A percentile compares a stretch with the other conserved stretches of the same genome.
phyloP scores from a whole-genome alignment of 2,113 vertebrate genomes.

The Bufo gargarizans region DNA sequence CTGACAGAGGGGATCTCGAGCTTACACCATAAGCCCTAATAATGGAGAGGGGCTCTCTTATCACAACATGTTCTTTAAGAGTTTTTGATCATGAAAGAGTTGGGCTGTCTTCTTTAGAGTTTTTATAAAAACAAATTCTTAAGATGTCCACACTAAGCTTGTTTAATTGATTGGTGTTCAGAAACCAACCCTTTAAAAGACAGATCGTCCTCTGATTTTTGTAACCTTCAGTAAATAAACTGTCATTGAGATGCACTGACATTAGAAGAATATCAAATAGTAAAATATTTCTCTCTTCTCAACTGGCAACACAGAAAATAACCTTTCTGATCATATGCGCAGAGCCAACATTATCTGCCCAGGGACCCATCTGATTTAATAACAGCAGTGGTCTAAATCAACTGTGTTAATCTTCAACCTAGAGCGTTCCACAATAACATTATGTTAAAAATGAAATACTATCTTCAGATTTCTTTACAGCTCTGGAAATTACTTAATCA shows the following conservation, averaged over 20 bases:
- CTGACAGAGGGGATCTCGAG: too few species aligned
- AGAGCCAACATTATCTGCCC: conserved; percentile 21
- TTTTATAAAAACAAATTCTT: background rate
- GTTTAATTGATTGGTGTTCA: too few species aligned
- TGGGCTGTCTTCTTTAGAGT: too few species aligned
- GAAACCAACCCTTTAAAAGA: background rate
- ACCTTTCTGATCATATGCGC: background rate
- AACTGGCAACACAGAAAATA: background rate
- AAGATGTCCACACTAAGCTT: background rate
- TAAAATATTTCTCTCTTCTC: background rate
- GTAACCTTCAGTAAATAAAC: background rate
- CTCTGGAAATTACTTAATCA: conserved; percentile 15
- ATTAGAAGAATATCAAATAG: conserved; percentile 8
- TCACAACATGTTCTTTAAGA: too few species aligned
- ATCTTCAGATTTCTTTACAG: conserved; percentile 29
- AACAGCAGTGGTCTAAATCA: conserved; percentile 4
- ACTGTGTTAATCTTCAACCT: background rate
- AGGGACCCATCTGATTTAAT: conserved; percentile 18
- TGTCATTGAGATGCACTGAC: background rate
- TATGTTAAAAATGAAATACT: background rate
- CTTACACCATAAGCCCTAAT: too few species aligned
- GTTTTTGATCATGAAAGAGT: too few species aligned
- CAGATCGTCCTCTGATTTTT: background rate
- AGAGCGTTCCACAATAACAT: background rate
- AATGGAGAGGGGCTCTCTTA: too few species aligned